A percentile compares a stretch with the other conserved stretches of the same genome.
Evolutionary conservation across 2,888 invertebrate genomes (phyloP).

Genomic region (Caenorhabditis sp.): DNA sequence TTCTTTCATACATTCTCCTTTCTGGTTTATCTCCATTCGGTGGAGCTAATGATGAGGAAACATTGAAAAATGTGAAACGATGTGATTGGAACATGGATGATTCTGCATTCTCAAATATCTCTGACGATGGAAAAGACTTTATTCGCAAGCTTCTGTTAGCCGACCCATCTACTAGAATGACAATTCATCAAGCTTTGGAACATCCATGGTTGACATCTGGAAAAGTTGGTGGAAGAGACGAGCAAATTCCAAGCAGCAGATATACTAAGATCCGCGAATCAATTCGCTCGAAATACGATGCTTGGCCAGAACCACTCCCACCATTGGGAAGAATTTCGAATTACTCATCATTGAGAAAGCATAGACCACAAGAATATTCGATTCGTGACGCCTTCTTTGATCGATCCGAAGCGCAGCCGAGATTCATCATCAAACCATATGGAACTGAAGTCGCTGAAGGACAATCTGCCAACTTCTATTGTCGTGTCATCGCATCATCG

Average conservation of each 20-base stretch:
- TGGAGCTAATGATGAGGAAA: slow-evolving; percentile 97
- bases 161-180: slow-evolving; percentile 95
- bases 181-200: slow-evolving; percentile 92
- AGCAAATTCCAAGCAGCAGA: slow-evolving; percentile 83
- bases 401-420: slow-evolving; percentile 86
- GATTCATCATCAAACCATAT: slow-evolving; percentile 97
- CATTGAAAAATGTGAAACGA: slow-evolving; percentile 92
- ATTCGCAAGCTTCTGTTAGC: slow-evolving; percentile 88
- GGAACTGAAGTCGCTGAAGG: slow-evolving; percentile 82
- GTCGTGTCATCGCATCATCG: slow-evolving; percentile 90
- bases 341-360: slow-evolving; percentile 92
- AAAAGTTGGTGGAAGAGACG: slow-evolving; percentile 62
- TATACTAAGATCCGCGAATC: slow-evolving; percentile 88
- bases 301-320: slow-evolving; percentile 79
- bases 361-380: slow-evolving; percentile 89
- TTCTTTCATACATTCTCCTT: slow-evolving; percentile 94
- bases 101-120: slow-evolving; percentile 90
- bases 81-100: slow-evolving; percentile 99
- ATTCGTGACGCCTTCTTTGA: slow-evolving; percentile 85
- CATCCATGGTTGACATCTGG: slow-evolving; percentile 88
- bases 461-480: slow-evolving; percentile 95
- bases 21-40: slow-evolving; percentile 98
- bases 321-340: slow-evolving; percentile 96
- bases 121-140: slow-evolving; percentile 97
- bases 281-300: slow-evolving; percentile 79